Evolutionary conservation across 2,797 vertebrate species (phyloP).

Genomic region (Sorex maritimensis): DNA sequence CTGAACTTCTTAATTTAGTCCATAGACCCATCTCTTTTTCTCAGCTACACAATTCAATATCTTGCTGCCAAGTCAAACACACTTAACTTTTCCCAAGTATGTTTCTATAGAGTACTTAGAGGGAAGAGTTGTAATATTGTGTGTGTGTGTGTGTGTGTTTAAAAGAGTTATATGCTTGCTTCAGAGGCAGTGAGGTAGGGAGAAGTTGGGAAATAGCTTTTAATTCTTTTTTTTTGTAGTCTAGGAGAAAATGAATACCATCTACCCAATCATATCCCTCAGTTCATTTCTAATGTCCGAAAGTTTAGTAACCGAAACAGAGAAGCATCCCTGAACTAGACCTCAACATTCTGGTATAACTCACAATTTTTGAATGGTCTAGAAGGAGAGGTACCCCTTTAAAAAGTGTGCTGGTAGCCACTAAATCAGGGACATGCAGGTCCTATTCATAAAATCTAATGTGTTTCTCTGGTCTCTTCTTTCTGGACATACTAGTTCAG

Average conservation of each 20-base stretch:
- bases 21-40: neutral
- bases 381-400: neutral
- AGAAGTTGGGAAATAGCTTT: constrained; percentile 1
- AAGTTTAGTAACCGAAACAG: too few relatives aligned
- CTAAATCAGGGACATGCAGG: neutral
- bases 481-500: constrained; percentile 30
- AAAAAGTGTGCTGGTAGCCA: neutral
- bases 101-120: constrained; percentile 8
- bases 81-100: constrained; percentile 30
- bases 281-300: too few relatives aligned
- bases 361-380: neutral
- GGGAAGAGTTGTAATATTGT: neutral
- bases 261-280: too few relatives aligned
- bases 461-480: constrained; percentile 2
- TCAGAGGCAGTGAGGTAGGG: neutral
- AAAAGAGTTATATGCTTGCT: constrained; percentile 10
- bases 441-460: neutral
- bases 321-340: too few relatives aligned
- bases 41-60: constrained; percentile 1
- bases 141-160: neutral
- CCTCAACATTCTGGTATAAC: too few relatives aligned
- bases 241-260: too few relatives aligned
- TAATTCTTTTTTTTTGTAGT: neutral
- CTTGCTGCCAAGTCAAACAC: neutral
- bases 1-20: constrained; percentile 29